These are phyloP conservation scores for Anas bahamensis DNA, from an alignment of 2,797 vertebrate genomes.

Conservation along the genomic window DNA sequence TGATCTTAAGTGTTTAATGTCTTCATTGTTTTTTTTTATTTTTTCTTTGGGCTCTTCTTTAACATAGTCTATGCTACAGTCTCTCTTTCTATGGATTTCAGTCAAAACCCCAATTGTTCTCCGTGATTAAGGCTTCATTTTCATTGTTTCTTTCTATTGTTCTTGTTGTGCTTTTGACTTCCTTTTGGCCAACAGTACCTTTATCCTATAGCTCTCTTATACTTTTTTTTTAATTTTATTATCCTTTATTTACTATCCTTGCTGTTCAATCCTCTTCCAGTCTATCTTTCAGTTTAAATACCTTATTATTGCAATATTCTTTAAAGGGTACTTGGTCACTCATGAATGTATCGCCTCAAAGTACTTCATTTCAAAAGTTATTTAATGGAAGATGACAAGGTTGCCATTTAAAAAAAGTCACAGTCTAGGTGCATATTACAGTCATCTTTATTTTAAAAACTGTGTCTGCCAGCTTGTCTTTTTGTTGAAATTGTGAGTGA, in stretches of 20 bases:
- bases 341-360: neutral
- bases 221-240: neutral
- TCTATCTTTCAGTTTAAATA: neutral
- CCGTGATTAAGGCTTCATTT: neutral
- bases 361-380: neutral
- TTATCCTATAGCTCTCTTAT: neutral
- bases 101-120: neutral
- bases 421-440: neutral
- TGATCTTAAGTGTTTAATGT: neutral
- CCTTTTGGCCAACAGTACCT: neutral
- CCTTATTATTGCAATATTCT: neutral
- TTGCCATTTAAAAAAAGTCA: neutral
- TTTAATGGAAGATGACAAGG: neutral
- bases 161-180: neutral
- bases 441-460: neutral
- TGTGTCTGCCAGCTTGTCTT: neutral
- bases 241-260: neutral
- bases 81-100: neutral
- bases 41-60: neutral
- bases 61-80: neutral
- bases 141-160: neutral
- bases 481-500: neutral
- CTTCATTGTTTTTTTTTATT: neutral
- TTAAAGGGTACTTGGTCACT: neutral
- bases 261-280: neutral